Conservation (phyloP, 2,888 invertebrate species). For the Linnaemya tessellans region DNA sequence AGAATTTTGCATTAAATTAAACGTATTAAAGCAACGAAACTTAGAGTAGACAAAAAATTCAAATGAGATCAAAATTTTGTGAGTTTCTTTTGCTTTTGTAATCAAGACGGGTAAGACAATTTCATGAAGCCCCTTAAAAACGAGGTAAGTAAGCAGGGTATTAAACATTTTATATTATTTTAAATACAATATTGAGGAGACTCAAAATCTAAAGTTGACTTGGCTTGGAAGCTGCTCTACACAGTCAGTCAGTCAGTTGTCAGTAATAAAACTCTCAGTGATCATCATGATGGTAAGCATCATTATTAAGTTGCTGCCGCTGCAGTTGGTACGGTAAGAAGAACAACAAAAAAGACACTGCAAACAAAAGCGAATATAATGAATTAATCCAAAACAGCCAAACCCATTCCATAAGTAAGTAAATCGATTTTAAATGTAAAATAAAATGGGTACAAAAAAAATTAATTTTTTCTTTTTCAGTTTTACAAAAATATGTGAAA, state of each 20-base stretch:
- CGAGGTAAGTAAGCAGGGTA: constrained; percentile 43
- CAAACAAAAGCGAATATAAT: constrained; percentile 60
- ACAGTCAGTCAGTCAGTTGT: constrained; percentile 60
- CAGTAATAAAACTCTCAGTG: constrained; percentile 51
- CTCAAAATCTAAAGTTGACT: constrained; percentile 22
- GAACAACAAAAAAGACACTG: not conserved
- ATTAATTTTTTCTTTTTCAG: not conserved
- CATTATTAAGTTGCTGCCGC: constrained; percentile 18
- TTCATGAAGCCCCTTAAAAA: constrained; percentile 20
- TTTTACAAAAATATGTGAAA: constrained; percentile 32
- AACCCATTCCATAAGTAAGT: constrained; percentile 62
- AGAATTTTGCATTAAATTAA: constrained; percentile 65
- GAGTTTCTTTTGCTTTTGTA: constrained; percentile 14
- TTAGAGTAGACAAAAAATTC: constrained; percentile 52
- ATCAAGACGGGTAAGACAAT: constrained; percentile 5
- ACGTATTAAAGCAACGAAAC: constrained; percentile 30
- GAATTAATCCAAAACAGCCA: constrained; percentile 70
- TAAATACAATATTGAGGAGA: constrained; percentile 39
- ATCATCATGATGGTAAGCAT: constrained; percentile 40
- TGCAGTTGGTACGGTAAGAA: not conserved
- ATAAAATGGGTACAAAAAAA: constrained; percentile 8
- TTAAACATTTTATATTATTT: constrained; percentile 38
- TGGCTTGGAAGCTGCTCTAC: constrained; percentile 28
- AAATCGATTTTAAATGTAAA: constrained; percentile 68
- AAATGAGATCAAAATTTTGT: constrained; percentile 55